phyloP scores from a whole-genome alignment of 2,797 vertebrate genomes.

The Spinibarbus caldwelli region DNA sequence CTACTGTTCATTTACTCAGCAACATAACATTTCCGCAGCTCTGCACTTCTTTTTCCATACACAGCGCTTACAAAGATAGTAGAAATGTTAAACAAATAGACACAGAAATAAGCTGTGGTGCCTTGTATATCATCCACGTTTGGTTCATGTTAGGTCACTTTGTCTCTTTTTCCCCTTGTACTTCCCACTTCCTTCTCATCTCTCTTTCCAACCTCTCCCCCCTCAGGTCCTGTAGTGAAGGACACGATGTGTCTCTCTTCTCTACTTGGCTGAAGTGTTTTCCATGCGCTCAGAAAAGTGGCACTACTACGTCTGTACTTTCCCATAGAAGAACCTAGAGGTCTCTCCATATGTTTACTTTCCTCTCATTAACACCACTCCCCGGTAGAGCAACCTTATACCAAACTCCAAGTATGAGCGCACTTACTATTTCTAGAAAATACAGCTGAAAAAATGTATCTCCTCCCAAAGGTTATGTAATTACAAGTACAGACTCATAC shows the following conservation, averaged over 20 bases:
- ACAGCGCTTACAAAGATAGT: slow-evolving; percentile 6
- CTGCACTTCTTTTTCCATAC: neutral
- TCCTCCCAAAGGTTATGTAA: slow-evolving; percentile 71
- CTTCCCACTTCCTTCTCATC: slow-evolving; percentile 32
- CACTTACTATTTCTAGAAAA: slow-evolving; percentile 68
- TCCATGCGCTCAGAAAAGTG: slow-evolving; percentile 69
- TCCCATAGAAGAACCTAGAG: slow-evolving; percentile 64
- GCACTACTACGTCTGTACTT: slow-evolving; percentile 46
- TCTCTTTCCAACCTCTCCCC: slow-evolving; percentile 13
- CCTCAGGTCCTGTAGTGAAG: neutral
- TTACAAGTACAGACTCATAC: slow-evolving; percentile 64
- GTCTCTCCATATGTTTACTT: slow-evolving; percentile 68
- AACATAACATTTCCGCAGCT: neutral
- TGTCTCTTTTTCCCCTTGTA: slow-evolving; percentile 44
- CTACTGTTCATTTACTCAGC: slow-evolving; percentile 18
- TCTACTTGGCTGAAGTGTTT: slow-evolving; percentile 60
- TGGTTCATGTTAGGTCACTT: slow-evolving; percentile 46
- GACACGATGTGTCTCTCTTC: slow-evolving; percentile 18
- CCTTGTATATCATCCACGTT: slow-evolving; percentile 43
- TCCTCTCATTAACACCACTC: slow-evolving; percentile 60
- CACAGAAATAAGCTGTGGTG: slow-evolving; percentile 48
- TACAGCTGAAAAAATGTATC: slow-evolving; percentile 56
- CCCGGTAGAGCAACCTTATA: slow-evolving; percentile 56
- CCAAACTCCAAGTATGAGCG: slow-evolving; percentile 58
- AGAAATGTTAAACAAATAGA: slow-evolving; percentile 44